These are phyloP conservation scores for Hermetia illucens DNA, from an alignment of 1,140 invertebrate species.

Conservation along the genomic window DNA sequence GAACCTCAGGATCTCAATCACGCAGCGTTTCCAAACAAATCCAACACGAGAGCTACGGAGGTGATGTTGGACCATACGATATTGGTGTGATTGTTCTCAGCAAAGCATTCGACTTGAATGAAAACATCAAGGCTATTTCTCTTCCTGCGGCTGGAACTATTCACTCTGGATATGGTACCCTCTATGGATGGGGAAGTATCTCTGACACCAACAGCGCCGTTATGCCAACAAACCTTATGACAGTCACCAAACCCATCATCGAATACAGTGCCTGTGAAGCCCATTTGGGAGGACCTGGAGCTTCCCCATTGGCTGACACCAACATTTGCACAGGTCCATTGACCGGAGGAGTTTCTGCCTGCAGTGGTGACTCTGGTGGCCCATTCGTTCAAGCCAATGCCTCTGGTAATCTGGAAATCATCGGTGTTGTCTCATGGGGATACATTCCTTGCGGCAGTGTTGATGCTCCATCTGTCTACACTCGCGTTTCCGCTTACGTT, in stretches of 20 bases:
- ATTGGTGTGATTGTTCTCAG: slow-evolving; percentile 37
- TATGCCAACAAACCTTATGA: slow-evolving; percentile 31
- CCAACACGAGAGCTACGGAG: slow-evolving; percentile 22
- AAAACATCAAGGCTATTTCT: slow-evolving; percentile 29
- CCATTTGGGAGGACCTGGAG: slow-evolving; percentile 17
- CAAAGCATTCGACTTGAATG: slow-evolving; percentile 17
- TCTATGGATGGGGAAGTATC: slow-evolving; percentile 35
- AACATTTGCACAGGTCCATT: slow-evolving; percentile 37
- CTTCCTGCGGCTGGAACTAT: slow-evolving; percentile 30
- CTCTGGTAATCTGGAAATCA: slow-evolving; percentile 17
- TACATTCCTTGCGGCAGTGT: slow-evolving; percentile 33
- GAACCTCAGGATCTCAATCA: too few relatives aligned
- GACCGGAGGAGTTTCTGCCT: slow-evolving; percentile 32
- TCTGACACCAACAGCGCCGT: slow-evolving; percentile 27
- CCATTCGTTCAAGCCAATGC: slow-evolving; percentile 20
- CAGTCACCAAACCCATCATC: slow-evolving; percentile 31
- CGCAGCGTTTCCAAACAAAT: too few relatives aligned
- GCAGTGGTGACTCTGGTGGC: slow-evolving; percentile 35
- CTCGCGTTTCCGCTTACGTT: slow-evolving; percentile 46
- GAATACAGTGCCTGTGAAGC: slow-evolving; percentile 25
- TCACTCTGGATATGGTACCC: slow-evolving; percentile 31
- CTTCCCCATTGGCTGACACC: slow-evolving; percentile 28
- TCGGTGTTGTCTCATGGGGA: slow-evolving; percentile 30
- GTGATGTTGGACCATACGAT: slow-evolving; percentile 35
- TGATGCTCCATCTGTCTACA: slow-evolving; percentile 57